phyloP scores from a whole-genome alignment of 2,888 invertebrate genomes.

The Tigriopus californicus region DNA sequence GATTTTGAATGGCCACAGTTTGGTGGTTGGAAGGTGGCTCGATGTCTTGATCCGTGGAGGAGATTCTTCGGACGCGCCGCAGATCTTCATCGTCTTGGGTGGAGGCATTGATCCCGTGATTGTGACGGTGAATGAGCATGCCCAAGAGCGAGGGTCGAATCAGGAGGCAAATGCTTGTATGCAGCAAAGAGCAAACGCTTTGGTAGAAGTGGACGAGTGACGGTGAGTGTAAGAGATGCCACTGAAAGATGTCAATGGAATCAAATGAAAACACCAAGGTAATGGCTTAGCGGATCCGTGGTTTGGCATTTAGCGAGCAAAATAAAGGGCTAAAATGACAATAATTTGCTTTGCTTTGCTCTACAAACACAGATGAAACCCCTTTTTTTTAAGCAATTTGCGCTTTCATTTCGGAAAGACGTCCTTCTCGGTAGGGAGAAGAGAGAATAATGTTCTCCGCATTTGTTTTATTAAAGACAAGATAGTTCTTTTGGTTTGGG shows the following conservation, averaged over 20 bases:
- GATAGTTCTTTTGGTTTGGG: no score
- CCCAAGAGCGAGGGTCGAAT: conserved; percentile 3
- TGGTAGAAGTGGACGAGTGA: conserved; percentile 2
- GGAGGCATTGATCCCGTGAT: not conserved
- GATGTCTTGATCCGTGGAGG: conserved; percentile 12
- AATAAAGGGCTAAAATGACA: no score
- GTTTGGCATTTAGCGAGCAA: no score
- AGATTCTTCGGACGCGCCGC: conserved; percentile 9
- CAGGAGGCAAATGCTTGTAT: not conserved
- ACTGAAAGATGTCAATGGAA: not conserved
- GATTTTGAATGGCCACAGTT: conserved; percentile 1
- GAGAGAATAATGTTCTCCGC: no score
- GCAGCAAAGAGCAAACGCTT: not conserved
- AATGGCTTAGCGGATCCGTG: no score
- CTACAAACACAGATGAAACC: no score
- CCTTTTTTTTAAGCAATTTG: no score
- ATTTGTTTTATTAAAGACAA: no score
- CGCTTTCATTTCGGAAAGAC: no score
- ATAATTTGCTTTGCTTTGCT: no score
- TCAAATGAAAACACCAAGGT: no score
- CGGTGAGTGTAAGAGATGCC: conserved; percentile 1
- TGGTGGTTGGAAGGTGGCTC: not conserved
- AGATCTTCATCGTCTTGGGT: conserved; percentile 5
- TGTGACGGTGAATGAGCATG: not conserved
- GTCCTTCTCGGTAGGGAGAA: no score